Base-by-base conservation (phyloP, 1,140 invertebrate genomes). In the Habropoda laboriosa region DNA sequence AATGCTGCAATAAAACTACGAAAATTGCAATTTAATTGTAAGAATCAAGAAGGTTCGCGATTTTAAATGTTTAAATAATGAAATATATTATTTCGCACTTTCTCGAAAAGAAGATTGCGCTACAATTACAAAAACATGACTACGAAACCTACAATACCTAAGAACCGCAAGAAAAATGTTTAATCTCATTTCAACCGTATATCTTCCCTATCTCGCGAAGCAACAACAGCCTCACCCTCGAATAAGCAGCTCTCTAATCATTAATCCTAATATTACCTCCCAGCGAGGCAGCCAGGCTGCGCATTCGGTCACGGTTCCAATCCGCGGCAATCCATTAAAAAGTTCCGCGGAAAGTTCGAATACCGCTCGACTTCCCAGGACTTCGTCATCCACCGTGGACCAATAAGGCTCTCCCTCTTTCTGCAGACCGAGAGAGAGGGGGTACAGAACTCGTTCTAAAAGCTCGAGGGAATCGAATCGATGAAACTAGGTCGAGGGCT, bases 401-500 rank as follows among this genome's bases (percentile, higher is more conserved):
- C 40, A 73, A 60, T 73, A 45, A 45, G 55, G 24, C 30, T 49
- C n/a, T 3, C 1, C 30, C 18, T 49, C n/a, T 3, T 1, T 21
- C 18, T 5, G 49, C 18, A 51, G n/a, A 32, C 13, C 8, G 71
- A 61, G 42, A n/a, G 24, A 49, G 40, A 27, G 45, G 18, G 16
- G 21, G 40, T 13, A n/a, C n/a, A n/a, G 24, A 18, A 30, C 38
- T 21, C 30, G 51, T n/a, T 16, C 21, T 63, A 83, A 82, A 71
- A 63, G 71, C 81, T 66, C 61, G 77, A 64, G 79, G 81, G 68
- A 79, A 76, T 81, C 75, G 60, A 77, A 87, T 80, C 71, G 67
- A 79, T 60, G 72, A 61, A 87, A 81, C 38, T 86, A 49, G 75
- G 77, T 87, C 76, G 80, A 51, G 61, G 12, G 38, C 71, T 57